Percentiles rank a stretch among this genome's conserved stretches.
phyloP scores from a whole-genome alignment of 2,888 invertebrate genomes.

The Caenorhabditis sp. region DNA sequence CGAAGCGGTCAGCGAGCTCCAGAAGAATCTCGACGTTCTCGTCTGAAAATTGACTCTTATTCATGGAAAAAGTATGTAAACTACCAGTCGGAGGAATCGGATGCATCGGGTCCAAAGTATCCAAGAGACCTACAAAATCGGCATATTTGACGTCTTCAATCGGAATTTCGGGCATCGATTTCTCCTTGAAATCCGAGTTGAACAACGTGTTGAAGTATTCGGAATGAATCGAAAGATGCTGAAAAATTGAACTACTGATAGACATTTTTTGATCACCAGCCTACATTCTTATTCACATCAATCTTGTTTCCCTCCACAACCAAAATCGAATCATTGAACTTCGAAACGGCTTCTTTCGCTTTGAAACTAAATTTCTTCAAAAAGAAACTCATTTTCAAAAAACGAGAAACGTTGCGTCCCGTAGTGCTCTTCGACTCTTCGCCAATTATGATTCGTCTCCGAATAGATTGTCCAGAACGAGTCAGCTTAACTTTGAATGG shows the following conservation, averaged over 20 bases:
- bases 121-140: constrained; percentile 9
- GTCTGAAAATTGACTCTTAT: no score
- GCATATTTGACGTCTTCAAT: constrained; percentile 21
- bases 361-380: no score
- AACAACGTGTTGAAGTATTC: constrained; percentile 25
- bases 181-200: constrained; percentile 35
- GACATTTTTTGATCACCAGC: no score
- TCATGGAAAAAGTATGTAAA: no score
- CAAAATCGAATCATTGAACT: constrained; percentile 10
- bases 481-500: not conserved
- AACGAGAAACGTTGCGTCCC: no score
- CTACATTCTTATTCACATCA: constrained; percentile 16
- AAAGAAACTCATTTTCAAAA: no score
- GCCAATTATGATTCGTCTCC: not conserved
- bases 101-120: not conserved
- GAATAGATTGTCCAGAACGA: not conserved
- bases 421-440: no score
- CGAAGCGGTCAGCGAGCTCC: constrained; percentile 22
- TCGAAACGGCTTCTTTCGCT: no score
- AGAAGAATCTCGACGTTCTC: constrained; percentile 2
- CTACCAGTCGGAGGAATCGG: not conserved
- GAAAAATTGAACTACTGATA: not conserved
- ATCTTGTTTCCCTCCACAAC: constrained; percentile 20
- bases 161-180: constrained; percentile 15
- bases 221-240: constrained; percentile 25